These are phyloP conservation scores for Mobula hypostoma DNA, from an alignment of 2,113 vertebrate species.

Conservation along the genomic window DNA sequence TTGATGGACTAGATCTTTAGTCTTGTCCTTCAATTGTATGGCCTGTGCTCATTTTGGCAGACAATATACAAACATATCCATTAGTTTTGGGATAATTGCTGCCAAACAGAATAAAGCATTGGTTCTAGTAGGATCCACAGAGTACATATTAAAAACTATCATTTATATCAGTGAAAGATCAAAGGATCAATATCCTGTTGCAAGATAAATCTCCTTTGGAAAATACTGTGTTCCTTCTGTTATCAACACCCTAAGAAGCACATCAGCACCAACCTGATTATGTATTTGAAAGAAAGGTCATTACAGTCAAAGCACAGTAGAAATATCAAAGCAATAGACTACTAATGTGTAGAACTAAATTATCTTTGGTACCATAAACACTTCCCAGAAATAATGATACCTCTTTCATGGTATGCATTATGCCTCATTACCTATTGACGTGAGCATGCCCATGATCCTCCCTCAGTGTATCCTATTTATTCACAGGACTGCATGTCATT, in stretches of 20 bases:
- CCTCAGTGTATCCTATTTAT: background rate
- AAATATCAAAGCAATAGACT: background rate
- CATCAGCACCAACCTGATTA: conserved; percentile 7
- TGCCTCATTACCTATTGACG: background rate
- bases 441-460: too few species aligned
- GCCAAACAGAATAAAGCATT: conserved; percentile 9
- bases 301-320: conserved; percentile 1
- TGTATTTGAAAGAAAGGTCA: conserved; percentile 17
- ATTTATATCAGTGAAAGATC: conserved; percentile 25
- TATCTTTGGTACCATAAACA: background rate
- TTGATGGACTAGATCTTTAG: conserved; percentile 16
- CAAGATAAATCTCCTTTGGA: background rate
- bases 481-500: background rate
- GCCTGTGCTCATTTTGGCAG: conserved; percentile 27
- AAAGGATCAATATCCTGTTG: conserved; percentile 9
- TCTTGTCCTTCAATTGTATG: conserved; percentile 32
- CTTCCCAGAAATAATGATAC: background rate
- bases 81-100: conserved; percentile 32
- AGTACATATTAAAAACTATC: conserved; percentile 31
- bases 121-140: background rate
- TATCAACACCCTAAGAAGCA: background rate
- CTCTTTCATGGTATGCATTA: background rate
- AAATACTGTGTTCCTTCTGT: background rate
- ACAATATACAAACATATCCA: background rate
- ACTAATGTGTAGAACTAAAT: conserved; percentile 17